Conservation (phyloP, 2,888 invertebrate genomes). For the Hypolimnas misippus region DNA sequence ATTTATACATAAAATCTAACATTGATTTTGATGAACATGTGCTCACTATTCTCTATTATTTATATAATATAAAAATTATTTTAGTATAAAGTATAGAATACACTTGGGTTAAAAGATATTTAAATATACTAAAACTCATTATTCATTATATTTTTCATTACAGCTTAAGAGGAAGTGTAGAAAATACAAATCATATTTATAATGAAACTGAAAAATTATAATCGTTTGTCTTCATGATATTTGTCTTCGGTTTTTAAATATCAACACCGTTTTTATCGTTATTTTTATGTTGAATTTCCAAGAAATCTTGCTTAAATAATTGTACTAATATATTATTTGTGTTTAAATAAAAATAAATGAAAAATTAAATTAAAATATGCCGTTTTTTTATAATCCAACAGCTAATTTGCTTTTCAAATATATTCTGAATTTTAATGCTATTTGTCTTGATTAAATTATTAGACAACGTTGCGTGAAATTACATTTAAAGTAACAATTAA, state of each 20-base stretch:
- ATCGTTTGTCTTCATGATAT: constrained; percentile 30
- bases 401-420: background rate
- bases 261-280: constrained; percentile 27
- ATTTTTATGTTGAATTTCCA: constrained; percentile 20
- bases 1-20: no score
- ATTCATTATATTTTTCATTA: constrained; percentile 3
- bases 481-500: background rate
- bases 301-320: constrained; percentile 24
- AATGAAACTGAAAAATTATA: constrained; percentile 28
- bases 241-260: constrained; percentile 24
- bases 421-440: background rate
- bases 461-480: no score
- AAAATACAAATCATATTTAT: constrained; percentile 17
- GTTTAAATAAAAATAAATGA: constrained; percentile 16
- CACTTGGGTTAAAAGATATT: background rate
- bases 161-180: constrained; percentile 22
- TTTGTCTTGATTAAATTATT: no score
- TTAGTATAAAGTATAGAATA: background rate
- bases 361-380: background rate
- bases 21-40: no score
- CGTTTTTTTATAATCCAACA: background rate
- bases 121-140: background rate
- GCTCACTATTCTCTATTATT: no score
- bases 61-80: no score
- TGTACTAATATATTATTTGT: constrained; percentile 24